A percentile compares a stretch with the other conserved stretches of the same genome.
phyloP scores from a whole-genome alignment of 2,113 vertebrate genomes.

The Anarrhichthys ocellatus region DNA sequence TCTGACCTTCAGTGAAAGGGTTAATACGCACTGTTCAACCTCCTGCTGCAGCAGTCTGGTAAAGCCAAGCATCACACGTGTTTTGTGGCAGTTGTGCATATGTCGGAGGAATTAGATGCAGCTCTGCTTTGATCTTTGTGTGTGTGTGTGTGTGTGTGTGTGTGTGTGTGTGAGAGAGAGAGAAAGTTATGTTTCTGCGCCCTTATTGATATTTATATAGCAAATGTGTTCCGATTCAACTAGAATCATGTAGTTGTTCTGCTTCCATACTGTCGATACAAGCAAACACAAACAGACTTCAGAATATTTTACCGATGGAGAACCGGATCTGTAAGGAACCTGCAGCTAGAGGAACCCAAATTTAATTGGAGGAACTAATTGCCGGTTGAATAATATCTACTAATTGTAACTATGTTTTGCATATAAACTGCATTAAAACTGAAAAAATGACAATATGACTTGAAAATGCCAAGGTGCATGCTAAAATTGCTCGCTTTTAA shows the following conservation, averaged over 20 bases:
- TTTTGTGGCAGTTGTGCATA: constrained; percentile 38
- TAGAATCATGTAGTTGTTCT: background rate
- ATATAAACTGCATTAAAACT: background rate
- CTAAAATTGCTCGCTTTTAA: background rate
- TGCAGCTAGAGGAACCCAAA: background rate
- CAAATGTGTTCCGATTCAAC: background rate
- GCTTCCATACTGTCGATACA: background rate
- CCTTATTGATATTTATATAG: background rate
- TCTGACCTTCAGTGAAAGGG: constrained; percentile 44
- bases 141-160: background rate
- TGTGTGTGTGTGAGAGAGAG: background rate
- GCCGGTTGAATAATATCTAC: background rate
- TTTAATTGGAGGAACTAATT: background rate
- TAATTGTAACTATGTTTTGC: background rate
- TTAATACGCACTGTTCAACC: constrained; percentile 29
- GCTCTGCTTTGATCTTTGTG: background rate
- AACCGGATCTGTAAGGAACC: background rate
- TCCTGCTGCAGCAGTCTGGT: background rate
- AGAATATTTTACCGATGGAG: background rate
- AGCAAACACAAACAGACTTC: background rate
- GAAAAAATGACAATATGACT: background rate
- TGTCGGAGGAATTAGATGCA: constrained; percentile 32
- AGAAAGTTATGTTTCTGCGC: too few species aligned
- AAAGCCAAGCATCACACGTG: constrained; percentile 33
- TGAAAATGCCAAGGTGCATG: background rate